These are phyloP conservation scores for Eleutherodactylus coqui DNA, from an alignment of 2,797 vertebrate species.

Conservation along the genomic window DNA sequence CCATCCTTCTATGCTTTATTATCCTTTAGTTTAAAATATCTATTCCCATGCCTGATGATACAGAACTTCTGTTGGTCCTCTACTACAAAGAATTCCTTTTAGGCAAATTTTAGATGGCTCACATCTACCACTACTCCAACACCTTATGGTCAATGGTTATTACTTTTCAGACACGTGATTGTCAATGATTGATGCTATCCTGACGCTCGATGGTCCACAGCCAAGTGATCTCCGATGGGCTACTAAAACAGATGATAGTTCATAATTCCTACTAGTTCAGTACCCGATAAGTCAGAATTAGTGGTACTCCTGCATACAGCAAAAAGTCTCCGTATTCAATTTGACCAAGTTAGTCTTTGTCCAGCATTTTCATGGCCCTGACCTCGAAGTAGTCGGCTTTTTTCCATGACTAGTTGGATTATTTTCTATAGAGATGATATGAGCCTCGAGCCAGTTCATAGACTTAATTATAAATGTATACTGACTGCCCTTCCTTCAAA, in stretches of 20 bases:
- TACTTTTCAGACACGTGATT: neutral
- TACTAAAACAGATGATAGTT: neutral
- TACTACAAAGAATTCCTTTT: too few species aligned
- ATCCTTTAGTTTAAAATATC: too few species aligned
- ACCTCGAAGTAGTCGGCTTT: neutral
- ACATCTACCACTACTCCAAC: too few species aligned
- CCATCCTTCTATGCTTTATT: constrained; percentile 75
- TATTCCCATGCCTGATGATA: too few species aligned
- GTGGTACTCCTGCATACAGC: neutral
- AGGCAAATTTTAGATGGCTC: too few species aligned
- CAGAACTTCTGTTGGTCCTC: neutral
- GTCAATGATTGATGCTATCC: neutral
- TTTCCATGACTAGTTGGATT: constrained; percentile 26
- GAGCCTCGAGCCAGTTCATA: constrained; percentile 1
- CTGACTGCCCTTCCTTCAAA: constrained; percentile 19
- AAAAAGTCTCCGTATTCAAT: too few species aligned
- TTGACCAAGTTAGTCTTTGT: neutral
- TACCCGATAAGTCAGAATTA: neutral
- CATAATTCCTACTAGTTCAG: neutral
- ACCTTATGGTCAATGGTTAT: too few species aligned
- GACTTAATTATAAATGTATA: constrained; percentile 12
- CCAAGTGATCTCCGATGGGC: too few species aligned
- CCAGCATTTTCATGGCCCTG: neutral
- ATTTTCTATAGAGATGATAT: neutral
- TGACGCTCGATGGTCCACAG: neutral